These are phyloP conservation scores for Eptatretus burgeri DNA, from an alignment of 2,113 vertebrate species.

Conservation along the genomic window DNA sequence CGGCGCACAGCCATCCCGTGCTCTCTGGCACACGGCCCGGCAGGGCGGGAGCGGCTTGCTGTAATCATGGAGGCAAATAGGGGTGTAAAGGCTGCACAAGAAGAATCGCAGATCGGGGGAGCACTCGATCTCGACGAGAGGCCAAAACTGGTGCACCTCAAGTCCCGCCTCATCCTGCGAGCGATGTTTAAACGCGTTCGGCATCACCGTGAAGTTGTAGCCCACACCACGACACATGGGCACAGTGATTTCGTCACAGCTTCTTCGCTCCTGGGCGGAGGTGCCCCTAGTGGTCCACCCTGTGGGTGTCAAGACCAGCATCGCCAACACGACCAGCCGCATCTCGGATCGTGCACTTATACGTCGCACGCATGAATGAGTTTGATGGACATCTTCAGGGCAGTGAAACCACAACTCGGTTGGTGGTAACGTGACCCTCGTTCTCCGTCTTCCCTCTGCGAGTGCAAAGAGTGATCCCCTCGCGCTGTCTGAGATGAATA, in stretches of 20 bases:
- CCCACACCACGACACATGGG: conserved; percentile 72
- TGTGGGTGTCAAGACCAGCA: too few species aligned
- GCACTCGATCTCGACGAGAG: conserved; percentile 65
- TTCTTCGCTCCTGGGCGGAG: too few species aligned
- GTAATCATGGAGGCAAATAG: conserved; percentile 88
- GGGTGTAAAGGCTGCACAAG: conserved; percentile 89
- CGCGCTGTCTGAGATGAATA: too few species aligned
- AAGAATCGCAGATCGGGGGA: conserved; percentile 78
- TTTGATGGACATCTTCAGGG: too few species aligned
- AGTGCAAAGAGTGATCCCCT: too few species aligned
- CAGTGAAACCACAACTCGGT: too few species aligned
- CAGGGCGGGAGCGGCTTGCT: conserved; percentile 88
- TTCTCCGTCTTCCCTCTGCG: too few species aligned
- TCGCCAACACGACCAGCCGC: too few species aligned
- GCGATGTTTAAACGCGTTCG: conserved; percentile 85
- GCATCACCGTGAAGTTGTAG: conserved; percentile 85
- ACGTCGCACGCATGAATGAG: too few species aligned
- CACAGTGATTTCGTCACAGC: conserved; percentile 73
- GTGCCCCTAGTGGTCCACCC: too few species aligned
- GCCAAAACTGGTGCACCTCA: conserved; percentile 87
- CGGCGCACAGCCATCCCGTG: conserved; percentile 70
- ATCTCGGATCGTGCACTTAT: too few species aligned
- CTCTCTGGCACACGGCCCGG: conserved; percentile 65
- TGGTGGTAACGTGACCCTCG: too few species aligned
- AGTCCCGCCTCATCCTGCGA: conserved; percentile 70